These are phyloP conservation scores for Hystrix cristata DNA, from an alignment of 2,113 vertebrate genomes.

Conservation along the genomic window DNA sequence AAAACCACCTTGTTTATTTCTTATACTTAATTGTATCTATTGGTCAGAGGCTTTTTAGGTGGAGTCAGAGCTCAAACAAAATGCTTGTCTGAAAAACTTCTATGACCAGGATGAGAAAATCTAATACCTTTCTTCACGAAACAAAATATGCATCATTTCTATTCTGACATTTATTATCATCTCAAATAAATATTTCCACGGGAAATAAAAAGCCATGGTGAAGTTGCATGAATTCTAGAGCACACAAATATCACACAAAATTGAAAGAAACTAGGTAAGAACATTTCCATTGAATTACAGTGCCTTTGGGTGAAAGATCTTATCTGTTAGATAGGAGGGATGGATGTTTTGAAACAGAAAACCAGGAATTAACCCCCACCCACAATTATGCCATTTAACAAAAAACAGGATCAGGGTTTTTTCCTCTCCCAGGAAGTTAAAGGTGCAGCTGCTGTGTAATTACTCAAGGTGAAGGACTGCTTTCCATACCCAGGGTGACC, in stretches of 20 bases:
- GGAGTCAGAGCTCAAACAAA: constrained; percentile 68
- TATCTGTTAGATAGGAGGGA: constrained; percentile 3
- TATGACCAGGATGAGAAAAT: constrained; percentile 18
- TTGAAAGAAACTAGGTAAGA: constrained; percentile 34
- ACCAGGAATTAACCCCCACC: background rate
- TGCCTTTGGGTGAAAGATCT: constrained; percentile 47
- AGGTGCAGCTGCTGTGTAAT: background rate
- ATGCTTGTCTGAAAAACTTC: constrained; percentile 40
- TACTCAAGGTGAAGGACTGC: background rate
- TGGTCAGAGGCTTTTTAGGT: constrained; percentile 58
- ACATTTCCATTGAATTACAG: background rate
- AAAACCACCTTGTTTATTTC: constrained; percentile 71
- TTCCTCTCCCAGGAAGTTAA: background rate
- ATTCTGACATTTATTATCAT: constrained; percentile 3
- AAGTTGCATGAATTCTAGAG: constrained; percentile 46
- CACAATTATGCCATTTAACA: background rate
- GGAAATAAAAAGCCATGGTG: constrained; percentile 26
- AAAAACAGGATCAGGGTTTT: background rate
- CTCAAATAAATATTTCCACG: constrained; percentile 41
- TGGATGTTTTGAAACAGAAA: constrained; percentile 26
- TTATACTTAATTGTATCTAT: background rate
- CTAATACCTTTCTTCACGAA: constrained; percentile 35
- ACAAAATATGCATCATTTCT: constrained; percentile 64
- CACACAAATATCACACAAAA: constrained; percentile 36
- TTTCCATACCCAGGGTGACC: background rate